phyloP scores from a whole-genome alignment of 1,140 invertebrate species.

The Acromyrmex charruanus region DNA sequence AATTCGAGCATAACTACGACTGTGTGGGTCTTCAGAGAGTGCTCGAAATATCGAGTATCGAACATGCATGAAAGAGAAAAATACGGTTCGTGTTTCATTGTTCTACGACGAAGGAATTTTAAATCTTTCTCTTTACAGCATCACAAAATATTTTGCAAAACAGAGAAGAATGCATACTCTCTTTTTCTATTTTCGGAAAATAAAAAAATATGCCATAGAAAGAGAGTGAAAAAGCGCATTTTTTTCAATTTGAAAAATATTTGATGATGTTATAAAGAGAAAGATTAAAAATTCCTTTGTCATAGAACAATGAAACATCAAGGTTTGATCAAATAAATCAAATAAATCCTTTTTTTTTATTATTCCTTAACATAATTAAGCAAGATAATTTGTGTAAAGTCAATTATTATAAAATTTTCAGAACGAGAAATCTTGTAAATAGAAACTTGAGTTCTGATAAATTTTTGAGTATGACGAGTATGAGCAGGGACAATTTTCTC shows the following conservation, averaged over 20 bases:
- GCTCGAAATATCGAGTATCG: background rate
- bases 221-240: background rate
- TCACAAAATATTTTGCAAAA: background rate
- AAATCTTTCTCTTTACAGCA: background rate
- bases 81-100: background rate
- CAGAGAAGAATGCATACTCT: background rate
- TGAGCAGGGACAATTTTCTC: background rate
- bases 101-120: background rate
- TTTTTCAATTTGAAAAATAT: background rate
- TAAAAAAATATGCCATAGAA: background rate
- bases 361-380: background rate
- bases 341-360: background rate
- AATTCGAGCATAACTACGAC: background rate
- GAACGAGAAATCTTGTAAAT: background rate
- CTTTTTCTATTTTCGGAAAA: constrained; percentile 7
- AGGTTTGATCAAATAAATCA: background rate
- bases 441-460: background rate
- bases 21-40: background rate
- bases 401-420: background rate
- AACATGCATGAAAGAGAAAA: background rate
- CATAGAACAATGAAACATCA: background rate
- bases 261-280: background rate
- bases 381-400: constrained; percentile 19
- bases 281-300: background rate
- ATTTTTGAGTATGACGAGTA: background rate